A percentile compares a stretch with the other conserved stretches of the same genome.
Conservation (phyloP, 2,113 vertebrate species). For the Pachypanchax playfairii region DNA sequence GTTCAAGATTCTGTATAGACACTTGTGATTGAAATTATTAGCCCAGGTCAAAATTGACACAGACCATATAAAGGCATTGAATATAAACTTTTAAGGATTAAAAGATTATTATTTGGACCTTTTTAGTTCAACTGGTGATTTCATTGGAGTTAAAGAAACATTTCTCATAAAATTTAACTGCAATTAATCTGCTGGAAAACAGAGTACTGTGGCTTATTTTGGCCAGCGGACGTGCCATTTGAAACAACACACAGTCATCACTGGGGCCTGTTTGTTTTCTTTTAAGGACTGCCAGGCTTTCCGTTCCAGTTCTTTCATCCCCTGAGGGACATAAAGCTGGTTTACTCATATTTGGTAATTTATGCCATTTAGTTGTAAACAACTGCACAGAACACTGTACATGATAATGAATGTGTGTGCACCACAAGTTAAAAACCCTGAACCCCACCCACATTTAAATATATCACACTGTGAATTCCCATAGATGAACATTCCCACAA, state of each 20-base stretch:
- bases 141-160: conserved; percentile 9
- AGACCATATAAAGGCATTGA: no score
- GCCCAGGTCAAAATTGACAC: no score
- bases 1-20: no score
- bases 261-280: conserved; percentile 57
- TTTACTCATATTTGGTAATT: conserved; percentile 78
- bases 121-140: conserved; percentile 10
- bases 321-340: conserved; percentile 51
- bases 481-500: neutral
- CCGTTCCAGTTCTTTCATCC: conserved; percentile 58
- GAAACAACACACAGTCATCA: conserved; percentile 49
- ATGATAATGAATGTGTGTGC: conserved; percentile 23
- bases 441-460: conserved; percentile 16
- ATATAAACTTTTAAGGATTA: no score
- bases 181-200: conserved; percentile 21
- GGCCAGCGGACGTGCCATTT: conserved; percentile 46
- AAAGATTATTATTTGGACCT: no score
- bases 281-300: conserved; percentile 66
- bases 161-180: conserved; percentile 32
- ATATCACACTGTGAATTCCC: conserved; percentile 14
- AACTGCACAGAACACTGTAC: conserved; percentile 45
- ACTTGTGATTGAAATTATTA: no score
- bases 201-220: conserved; percentile 56
- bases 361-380: conserved; percentile 72
- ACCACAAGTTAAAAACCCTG: conserved; percentile 21